phyloP scores from a whole-genome alignment of 2,113 vertebrate genomes.

The Xyrauchen texanus region DNA sequence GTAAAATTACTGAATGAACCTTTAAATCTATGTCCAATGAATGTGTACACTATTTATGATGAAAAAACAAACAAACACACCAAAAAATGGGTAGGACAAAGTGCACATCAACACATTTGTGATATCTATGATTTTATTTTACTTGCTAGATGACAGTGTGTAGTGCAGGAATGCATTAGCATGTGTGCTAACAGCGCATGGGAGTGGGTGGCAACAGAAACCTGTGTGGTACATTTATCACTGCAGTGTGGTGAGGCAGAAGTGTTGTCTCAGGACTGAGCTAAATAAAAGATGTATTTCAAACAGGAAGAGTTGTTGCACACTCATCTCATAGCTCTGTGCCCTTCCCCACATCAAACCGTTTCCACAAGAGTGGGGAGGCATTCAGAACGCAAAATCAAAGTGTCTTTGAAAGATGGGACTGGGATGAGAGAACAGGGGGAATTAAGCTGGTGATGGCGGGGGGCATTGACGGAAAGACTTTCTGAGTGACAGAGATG shows the following conservation, averaged over 20 bases:
- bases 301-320: constrained; percentile 34
- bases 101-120: no score
- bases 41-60: no score
- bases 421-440: neutral
- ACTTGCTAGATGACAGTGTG: constrained; percentile 10
- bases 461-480: constrained; percentile 24
- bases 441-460: neutral
- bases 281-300: constrained; percentile 59
- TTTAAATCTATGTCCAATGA: no score
- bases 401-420: constrained; percentile 18
- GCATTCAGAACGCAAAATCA: constrained; percentile 17
- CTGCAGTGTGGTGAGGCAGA: constrained; percentile 31
- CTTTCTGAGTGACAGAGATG: constrained; percentile 5
- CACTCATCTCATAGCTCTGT: constrained; percentile 26
- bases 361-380: neutral
- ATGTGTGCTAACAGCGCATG: constrained; percentile 35
- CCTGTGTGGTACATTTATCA: constrained; percentile 46
- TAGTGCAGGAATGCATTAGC: constrained; percentile 37
- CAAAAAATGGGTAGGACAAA: no score
- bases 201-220: constrained; percentile 10
- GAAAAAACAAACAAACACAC: no score
- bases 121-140: constrained; percentile 4
- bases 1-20: no score
- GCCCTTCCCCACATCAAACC: constrained; percentile 41
- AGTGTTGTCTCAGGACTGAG: constrained; percentile 43